These are phyloP conservation scores for Drosophila lini DNA, from an alignment of 1,140 invertebrate genomes.

Conservation along the genomic window DNA sequence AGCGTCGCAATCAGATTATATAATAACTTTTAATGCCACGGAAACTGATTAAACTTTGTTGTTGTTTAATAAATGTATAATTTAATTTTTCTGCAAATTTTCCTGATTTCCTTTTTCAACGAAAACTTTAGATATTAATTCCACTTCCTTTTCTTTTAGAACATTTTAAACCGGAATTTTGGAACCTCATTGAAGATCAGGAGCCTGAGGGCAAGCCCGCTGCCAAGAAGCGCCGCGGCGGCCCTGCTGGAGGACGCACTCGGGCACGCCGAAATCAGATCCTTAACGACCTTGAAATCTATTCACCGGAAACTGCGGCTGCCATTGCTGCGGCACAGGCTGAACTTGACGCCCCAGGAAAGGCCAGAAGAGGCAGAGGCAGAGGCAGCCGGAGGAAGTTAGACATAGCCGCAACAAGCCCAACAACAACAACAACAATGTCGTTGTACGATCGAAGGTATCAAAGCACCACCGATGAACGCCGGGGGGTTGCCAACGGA, in stretches of 20 bases:
- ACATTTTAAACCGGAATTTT: conserved; percentile 44
- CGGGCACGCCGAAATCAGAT: conserved; percentile 49
- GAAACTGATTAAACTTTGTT: conserved; percentile 3
- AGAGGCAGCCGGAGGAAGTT: conserved; percentile 52
- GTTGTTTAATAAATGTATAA: not conserved
- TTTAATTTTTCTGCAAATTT: not conserved
- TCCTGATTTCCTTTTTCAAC: not conserved
- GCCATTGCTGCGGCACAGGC: conserved; percentile 67
- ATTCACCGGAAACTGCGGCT: conserved; percentile 67
- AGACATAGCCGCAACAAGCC: conserved; percentile 1
- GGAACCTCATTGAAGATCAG: conserved; percentile 60
- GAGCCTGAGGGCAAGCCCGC: conserved; percentile 43
- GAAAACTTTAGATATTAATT: not conserved
- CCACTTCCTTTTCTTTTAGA: conserved; percentile 23
- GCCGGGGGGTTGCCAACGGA: conserved; percentile 61
- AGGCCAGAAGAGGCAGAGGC: not conserved
- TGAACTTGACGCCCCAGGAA: conserved; percentile 52
- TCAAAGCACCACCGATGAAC: conserved; percentile 67
- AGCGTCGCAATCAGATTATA: conserved; percentile 25
- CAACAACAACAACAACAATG: conserved; percentile 32
- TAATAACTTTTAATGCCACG: conserved; percentile 3
- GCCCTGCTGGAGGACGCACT: conserved; percentile 10
- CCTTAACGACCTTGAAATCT: conserved; percentile 38
- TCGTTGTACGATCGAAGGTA: conserved; percentile 80
- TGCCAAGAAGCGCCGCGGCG: conserved; percentile 43